These are phyloP conservation scores for Plodia interpunctella DNA, from an alignment of 1,140 invertebrate genomes.

Conservation along the genomic window DNA sequence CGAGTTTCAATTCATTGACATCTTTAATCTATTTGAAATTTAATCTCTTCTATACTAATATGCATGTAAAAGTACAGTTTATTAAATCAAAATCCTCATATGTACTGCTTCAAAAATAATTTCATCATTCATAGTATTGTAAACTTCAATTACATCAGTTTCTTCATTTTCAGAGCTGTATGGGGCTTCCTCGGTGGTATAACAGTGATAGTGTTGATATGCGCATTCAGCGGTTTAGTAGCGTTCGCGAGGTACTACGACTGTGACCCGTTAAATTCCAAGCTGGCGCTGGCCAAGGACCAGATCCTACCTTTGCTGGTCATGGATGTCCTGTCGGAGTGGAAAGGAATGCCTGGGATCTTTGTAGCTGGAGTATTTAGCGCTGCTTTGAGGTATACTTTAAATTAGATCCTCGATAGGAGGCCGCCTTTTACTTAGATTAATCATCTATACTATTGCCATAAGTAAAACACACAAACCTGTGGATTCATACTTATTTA, in stretches of 20 bases:
- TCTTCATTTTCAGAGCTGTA: conserved; percentile 77
- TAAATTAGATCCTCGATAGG: background rate
- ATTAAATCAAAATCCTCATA: too few relatives aligned
- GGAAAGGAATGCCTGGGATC: conserved; percentile 84
- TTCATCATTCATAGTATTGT: too few relatives aligned
- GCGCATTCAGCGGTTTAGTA: conserved; percentile 85
- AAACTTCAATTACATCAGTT: too few relatives aligned
- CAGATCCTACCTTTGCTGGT: conserved; percentile 83
- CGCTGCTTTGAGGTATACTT: conserved; percentile 85
- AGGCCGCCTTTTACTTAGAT: too few relatives aligned
- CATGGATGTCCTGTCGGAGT: conserved; percentile 83
- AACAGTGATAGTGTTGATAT: conserved; percentile 74
- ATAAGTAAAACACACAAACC: too few relatives aligned
- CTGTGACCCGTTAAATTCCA: conserved; percentile 88
- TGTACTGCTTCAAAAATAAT: too few relatives aligned
- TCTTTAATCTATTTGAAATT: too few relatives aligned
- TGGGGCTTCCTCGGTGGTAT: conserved; percentile 82
- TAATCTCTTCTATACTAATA: too few relatives aligned
- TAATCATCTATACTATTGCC: too few relatives aligned
- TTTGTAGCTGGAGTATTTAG: conserved; percentile 89
- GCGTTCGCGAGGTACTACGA: conserved; percentile 89
- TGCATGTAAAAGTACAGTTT: too few relatives aligned
- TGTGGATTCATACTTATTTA: too few relatives aligned
- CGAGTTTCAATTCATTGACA: too few relatives aligned
- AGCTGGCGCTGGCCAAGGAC: conserved; percentile 81